Percentiles rank a stretch among this genome's conserved stretches.
Evolutionary conservation across 2,797 vertebrate species (phyloP).

Genomic region (Cyprinella venusta): DNA sequence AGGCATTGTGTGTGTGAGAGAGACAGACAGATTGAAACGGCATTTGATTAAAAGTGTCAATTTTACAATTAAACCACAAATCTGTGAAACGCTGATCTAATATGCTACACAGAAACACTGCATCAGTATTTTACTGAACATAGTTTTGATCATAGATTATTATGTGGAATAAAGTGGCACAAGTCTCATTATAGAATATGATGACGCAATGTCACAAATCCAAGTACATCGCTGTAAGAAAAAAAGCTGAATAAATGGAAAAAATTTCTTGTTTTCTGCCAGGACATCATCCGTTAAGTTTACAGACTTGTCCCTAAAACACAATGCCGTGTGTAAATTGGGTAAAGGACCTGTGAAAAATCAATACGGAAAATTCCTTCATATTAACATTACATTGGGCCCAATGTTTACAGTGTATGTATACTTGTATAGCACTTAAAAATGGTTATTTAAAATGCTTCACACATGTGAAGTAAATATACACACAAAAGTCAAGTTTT

Average conservation of each 20-base stretch:
- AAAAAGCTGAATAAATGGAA: neutral
- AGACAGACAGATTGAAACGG: neutral
- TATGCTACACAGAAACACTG: neutral
- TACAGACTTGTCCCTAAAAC: neutral
- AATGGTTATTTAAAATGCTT: neutral
- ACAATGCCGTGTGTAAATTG: no score
- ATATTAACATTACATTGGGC: neutral
- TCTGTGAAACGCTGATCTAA: neutral
- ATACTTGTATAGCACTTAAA: no score
- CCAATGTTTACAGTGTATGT: no score
- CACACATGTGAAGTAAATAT: neutral
- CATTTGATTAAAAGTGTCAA: neutral
- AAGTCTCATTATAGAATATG: no score
- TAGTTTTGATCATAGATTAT: no score
- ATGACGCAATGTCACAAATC: no score
- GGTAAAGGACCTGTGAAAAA: no score
- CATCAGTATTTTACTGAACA: neutral
- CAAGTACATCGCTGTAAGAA: neutral
- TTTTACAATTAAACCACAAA: neutral
- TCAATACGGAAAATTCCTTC: neutral
- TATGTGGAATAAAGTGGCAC: no score
- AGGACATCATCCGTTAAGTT: neutral
- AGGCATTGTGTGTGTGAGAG: no score
- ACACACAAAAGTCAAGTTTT: neutral
- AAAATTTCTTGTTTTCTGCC: neutral